Base-by-base conservation (phyloP, 2,797 vertebrate genomes). In the Chaetophractus vellerosus region DNA sequence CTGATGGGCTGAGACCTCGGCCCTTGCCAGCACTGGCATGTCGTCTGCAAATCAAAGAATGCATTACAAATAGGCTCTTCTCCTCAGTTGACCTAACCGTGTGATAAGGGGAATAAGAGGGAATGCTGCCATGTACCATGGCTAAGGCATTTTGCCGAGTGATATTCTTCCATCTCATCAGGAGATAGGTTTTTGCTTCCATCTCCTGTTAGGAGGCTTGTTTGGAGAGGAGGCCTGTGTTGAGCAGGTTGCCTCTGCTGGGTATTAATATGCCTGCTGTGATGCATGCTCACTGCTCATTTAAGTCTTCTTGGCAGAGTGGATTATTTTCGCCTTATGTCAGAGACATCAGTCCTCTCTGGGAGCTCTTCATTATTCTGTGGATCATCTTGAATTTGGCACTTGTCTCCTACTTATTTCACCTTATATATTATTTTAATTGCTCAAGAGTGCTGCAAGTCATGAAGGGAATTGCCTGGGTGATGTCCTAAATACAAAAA, bases 401-500 rank as follows among this genome's bases (percentile, higher is more conserved):
- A 75, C 89, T 87, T 91, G 83, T 84, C 68, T 68, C 71, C 41
- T 90, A 38, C 82, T 87, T 81, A 78, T 69, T 87, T 92, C 24
- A 92, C 88, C 63, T 90, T 81, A 26, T 74, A 75, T 79, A 14
- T 59, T 41, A 90, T 88, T 96, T 84, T 96, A 97, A 96, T 95
- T 97, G 90, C 91, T 92, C 80, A 36, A 75, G 94, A 88, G 92
- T 88, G 59, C 91, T 74, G 45, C 81, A 95, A 21, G 79, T 96
- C 91, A 90, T 38, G 64, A 84, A 91, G 55, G 74, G 57, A 96
- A 89, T 93, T 85, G 75, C 86, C 91, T 85, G 93, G 57, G 28
- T 91, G 78, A 90, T 95, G 61, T 63, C 87, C 87, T 93, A 95
- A 93, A 94, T 87, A 75, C 83, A 90, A 68, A 95, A 95, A 95